These are phyloP conservation scores for Melanotus villosus DNA, from an alignment of 2,888 invertebrate species.

Conservation along the genomic window DNA sequence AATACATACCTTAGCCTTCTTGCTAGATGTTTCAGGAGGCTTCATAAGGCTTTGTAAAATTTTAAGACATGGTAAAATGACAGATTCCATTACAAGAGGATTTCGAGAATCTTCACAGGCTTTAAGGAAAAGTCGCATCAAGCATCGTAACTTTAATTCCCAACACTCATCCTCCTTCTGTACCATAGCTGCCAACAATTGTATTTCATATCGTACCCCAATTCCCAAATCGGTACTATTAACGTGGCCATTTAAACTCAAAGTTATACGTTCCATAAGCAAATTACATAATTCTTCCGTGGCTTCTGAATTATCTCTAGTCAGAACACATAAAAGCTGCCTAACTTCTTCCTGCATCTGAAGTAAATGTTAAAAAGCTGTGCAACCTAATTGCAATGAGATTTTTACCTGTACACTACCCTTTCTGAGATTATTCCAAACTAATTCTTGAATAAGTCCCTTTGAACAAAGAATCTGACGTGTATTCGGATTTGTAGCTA, in stretches of 20 bases:
- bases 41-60: slow-evolving; percentile 89
- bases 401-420: slow-evolving; percentile 80
- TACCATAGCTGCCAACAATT: slow-evolving; percentile 87
- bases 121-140: slow-evolving; percentile 89
- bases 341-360: slow-evolving; percentile 91
- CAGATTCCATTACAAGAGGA: slow-evolving; percentile 90
- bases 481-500: slow-evolving; percentile 85
- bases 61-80: slow-evolving; percentile 93
- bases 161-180: slow-evolving; percentile 96
- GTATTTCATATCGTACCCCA: slow-evolving; percentile 90
- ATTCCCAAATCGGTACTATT: slow-evolving; percentile 81
- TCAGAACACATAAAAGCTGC: slow-evolving; percentile 88
- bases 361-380: slow-evolving; percentile 24
- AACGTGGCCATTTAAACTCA: slow-evolving; percentile 80
- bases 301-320: slow-evolving; percentile 86
- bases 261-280: slow-evolving; percentile 87
- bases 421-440: slow-evolving; percentile 90
- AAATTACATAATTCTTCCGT: slow-evolving; percentile 88
- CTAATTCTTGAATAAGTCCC: slow-evolving; percentile 90
- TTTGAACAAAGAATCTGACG: slow-evolving; percentile 84
- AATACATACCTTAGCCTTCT: slow-evolving; percentile 69
- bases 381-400: neutral
- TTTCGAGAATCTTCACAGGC: slow-evolving; percentile 84
- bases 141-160: slow-evolving; percentile 92
- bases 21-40: slow-evolving; percentile 73